These are phyloP conservation scores for Camptogramma bilineatum DNA, from an alignment of 2,888 invertebrate species.

Conservation along the genomic window DNA sequence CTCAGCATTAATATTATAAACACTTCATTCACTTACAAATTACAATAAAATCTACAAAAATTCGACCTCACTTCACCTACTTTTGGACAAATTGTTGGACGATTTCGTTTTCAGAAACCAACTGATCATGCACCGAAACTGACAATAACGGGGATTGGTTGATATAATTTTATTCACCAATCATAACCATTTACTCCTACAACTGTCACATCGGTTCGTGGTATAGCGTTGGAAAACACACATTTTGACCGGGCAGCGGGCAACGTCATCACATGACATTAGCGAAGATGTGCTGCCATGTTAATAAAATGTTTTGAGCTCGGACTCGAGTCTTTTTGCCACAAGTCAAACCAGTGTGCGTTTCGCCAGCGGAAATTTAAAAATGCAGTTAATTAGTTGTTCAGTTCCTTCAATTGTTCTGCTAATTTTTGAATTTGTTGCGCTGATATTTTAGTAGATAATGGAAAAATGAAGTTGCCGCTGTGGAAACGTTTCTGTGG, in stretches of 20 bases:
- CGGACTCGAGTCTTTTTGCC: background rate
- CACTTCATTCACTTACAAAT: slow-evolving; percentile 44
- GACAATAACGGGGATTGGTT: slow-evolving; percentile 23
- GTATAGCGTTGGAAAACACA: slow-evolving; percentile 43
- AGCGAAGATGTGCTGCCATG: slow-evolving; percentile 34
- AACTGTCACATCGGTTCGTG: background rate
- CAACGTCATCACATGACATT: slow-evolving; percentile 64
- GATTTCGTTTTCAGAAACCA: slow-evolving; percentile 37
- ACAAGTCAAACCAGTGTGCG: background rate
- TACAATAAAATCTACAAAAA: slow-evolving; percentile 36
- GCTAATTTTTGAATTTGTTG: too few species aligned
- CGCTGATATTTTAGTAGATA: too few species aligned
- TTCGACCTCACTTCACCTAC: slow-evolving; percentile 33
- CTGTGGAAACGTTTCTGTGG: too few species aligned
- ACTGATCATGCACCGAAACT: background rate
- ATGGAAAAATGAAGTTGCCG: too few species aligned
- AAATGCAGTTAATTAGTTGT: background rate
- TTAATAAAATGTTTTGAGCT: background rate
- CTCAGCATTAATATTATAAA: slow-evolving; percentile 22
- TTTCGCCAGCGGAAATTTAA: background rate
- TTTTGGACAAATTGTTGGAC: slow-evolving; percentile 25
- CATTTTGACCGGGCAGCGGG: slow-evolving; percentile 47
- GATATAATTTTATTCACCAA: background rate
- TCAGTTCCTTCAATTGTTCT: too few species aligned
- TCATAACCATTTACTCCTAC: slow-evolving; percentile 30